Evolutionary conservation across 2,797 vertebrate genomes (phyloP).

Genomic region (Dermochelys coriacea): DNA sequence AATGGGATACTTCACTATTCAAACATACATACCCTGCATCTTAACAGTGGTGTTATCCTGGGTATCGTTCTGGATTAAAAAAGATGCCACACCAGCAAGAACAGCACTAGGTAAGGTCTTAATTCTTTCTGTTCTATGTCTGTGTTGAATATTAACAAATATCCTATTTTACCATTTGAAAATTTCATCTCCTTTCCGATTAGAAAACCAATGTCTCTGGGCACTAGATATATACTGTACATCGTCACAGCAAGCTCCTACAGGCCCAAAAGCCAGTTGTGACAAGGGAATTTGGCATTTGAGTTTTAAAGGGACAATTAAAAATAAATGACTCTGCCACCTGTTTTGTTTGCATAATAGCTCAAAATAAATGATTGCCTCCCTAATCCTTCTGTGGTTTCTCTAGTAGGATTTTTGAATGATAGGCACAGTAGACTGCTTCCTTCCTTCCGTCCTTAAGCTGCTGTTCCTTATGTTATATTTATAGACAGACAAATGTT

Average conservation of each 20-base stretch:
- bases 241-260: not conserved
- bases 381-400: slow-evolving; percentile 31
- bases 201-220: not conserved
- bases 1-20: slow-evolving; percentile 99
- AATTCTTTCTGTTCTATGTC: not conserved
- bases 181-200: slow-evolving; percentile 10
- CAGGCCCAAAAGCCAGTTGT: not conserved
- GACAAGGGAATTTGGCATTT: not conserved
- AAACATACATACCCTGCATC: slow-evolving; percentile 97
- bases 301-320: not conserved
- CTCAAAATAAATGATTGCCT: slow-evolving; percentile 29
- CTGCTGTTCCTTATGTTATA: not conserved
- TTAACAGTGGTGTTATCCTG: slow-evolving; percentile 96
- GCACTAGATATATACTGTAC: not conserved
- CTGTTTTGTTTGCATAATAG: slow-evolving; percentile 24
- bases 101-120: slow-evolving; percentile 90
- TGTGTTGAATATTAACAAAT: not conserved
- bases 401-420: slow-evolving; percentile 45
- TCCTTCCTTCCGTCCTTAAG: slow-evolving; percentile 31
- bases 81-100: slow-evolving; percentile 95
- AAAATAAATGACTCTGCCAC: slow-evolving; percentile 35
- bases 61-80: slow-evolving; percentile 99
- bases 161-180: not conserved
- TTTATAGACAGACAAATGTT: not conserved
- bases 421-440: slow-evolving; percentile 26